These are phyloP conservation scores for Pontoporia blainvillei DNA, from an alignment of 2,113 vertebrate genomes.

Conservation along the genomic window DNA sequence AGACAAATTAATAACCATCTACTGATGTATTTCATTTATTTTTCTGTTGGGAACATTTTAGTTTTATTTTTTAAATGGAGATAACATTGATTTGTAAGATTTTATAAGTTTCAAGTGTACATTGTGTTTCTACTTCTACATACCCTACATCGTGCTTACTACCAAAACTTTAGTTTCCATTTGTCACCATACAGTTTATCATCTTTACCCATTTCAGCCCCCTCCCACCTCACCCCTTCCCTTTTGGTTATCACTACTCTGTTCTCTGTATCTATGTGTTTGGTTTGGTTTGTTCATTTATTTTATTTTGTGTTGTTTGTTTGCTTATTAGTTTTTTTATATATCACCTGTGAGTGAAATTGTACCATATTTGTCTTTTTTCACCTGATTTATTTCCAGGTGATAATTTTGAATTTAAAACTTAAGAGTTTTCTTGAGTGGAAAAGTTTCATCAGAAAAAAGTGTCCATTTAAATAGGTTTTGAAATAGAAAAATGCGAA, in stretches of 20 bases:
- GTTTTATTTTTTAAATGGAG: neutral
- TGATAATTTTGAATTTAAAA: slow-evolving; percentile 6
- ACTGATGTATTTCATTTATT: neutral
- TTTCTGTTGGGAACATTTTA: neutral
- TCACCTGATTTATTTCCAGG: neutral
- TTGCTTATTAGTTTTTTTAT: neutral
- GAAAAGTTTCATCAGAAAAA: neutral
- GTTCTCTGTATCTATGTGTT: neutral
- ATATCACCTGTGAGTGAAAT: neutral
- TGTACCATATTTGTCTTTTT: neutral
- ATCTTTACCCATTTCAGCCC: neutral
- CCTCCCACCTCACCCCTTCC: neutral
- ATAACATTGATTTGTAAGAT: neutral
- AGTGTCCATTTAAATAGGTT: neutral
- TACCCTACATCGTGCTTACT: neutral
- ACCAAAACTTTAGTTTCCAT: neutral
- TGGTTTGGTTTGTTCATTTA: neutral
- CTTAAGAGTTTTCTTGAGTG: neutral
- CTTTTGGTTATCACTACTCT: neutral
- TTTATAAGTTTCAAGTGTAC: neutral
- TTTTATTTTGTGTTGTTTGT: neutral
- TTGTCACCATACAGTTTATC: neutral
- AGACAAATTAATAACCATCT: neutral
- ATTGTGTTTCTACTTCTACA: neutral
- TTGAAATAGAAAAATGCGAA: slow-evolving; percentile 32